These are phyloP conservation scores for Paradoxurus hermaphroditus DNA, from an alignment of 2,113 vertebrate genomes.

Conservation along the genomic window DNA sequence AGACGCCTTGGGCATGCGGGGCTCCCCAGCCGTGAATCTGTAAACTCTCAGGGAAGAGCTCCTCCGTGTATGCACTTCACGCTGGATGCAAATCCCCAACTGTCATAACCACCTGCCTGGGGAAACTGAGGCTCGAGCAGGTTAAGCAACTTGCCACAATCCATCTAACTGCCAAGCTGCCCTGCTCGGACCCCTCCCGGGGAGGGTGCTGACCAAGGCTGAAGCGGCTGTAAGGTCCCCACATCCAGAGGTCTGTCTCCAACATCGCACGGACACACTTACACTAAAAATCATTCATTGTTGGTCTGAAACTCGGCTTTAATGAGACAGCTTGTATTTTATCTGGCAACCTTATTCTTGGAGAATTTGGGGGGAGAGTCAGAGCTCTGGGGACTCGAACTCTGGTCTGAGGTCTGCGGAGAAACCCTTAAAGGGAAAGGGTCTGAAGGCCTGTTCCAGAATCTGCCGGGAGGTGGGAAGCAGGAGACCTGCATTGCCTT, in stretches of 20 bases:
- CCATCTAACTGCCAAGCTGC: not conserved
- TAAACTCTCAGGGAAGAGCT: not conserved
- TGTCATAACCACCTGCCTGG: not conserved
- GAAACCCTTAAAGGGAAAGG: not conserved
- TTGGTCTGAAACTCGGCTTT: not conserved
- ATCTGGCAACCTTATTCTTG: not conserved
- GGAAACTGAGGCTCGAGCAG: not conserved
- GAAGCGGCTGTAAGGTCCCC: too few species aligned
- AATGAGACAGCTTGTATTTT: not conserved
- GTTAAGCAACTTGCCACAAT: too few species aligned
- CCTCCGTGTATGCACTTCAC: rapidly evolving
- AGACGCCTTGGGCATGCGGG: not conserved
- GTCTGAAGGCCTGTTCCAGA: not conserved
- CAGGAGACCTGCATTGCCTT: not conserved
- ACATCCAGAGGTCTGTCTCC: not conserved
- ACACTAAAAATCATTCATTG: not conserved
- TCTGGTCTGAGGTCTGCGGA: not conserved
- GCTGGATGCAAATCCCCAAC: not conserved
- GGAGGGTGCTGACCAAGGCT: not conserved
- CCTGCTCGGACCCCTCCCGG: not conserved
- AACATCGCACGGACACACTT: not conserved
- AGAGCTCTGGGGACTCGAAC: not conserved
- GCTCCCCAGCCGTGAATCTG: not conserved
- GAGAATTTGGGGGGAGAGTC: not conserved
- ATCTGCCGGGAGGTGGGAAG: not conserved